These are phyloP conservation scores for Laticauda colubrina DNA, from an alignment of 2,113 vertebrate species.

Conservation along the genomic window DNA sequence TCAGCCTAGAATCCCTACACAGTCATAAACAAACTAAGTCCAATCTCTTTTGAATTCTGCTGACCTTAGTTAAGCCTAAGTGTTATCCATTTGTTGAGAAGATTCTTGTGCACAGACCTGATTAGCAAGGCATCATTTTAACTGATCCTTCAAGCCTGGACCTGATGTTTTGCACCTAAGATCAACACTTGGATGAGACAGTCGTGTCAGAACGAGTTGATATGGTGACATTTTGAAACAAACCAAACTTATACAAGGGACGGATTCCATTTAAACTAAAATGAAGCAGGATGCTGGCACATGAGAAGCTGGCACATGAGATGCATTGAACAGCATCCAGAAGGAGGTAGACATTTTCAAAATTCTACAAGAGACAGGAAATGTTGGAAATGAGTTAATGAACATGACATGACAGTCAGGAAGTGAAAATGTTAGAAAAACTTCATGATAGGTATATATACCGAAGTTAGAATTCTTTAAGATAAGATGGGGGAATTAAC, in stretches of 20 bases:
- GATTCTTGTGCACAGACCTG: background rate
- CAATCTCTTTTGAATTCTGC: background rate
- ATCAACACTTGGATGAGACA: background rate
- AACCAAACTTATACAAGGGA: background rate
- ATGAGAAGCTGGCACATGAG: background rate
- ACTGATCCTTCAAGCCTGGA: background rate
- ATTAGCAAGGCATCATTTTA: background rate
- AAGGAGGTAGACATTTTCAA: background rate
- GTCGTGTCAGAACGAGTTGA: background rate
- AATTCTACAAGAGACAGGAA: background rate
- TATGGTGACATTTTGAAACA: background rate
- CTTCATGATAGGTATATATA: background rate
- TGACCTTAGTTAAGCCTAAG: background rate
- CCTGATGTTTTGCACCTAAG: background rate
- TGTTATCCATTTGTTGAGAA: background rate
- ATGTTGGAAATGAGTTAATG: background rate
- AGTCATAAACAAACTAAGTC: background rate
- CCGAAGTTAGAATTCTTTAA: background rate
- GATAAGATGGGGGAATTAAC: background rate
- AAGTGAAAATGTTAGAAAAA: background rate
- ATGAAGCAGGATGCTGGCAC: background rate
- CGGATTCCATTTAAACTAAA: background rate
- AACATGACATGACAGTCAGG: background rate
- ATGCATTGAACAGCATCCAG: background rate
- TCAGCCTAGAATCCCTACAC: background rate